Base-by-base conservation (phyloP, 1,140 invertebrate genomes). In the Pogonomyrmex californicus region DNA sequence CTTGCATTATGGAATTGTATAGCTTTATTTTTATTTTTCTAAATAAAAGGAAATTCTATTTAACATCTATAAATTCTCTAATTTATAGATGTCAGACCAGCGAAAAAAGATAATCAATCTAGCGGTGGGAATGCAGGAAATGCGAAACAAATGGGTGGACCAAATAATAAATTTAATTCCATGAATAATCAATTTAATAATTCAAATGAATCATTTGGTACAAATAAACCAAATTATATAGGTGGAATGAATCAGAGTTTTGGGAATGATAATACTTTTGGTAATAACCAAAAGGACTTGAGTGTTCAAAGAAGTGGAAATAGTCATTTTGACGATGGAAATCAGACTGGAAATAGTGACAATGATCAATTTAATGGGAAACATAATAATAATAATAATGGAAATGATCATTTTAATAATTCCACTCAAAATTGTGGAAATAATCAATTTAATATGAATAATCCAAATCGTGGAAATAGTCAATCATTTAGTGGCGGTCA, bases 51-150 rank as follows among this genome's bases (percentile, higher is more conserved):
- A 23, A 23, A 23, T 23, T 23, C 23, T 23, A 23, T 23, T 23
- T 23, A 23, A 23, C 23, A 62, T 71, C 90, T 77, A 23, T n/a
- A 81, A 83, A 60, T 73, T 65, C 1, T 65, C 1, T 14, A 71
- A 88, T 87, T 92, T 94, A 51, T 63, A 96, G 96, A 96, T 93
- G 96, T 96, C 6, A 96, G 96, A 90, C 95, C 96, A 90, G 96
- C 96, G 41, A 95, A 95, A 86, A 95, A 95, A 75, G 95, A 95
- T 83, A 91, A 91, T 85, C 93, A 93, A 62, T 85, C 90, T 30
- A 51, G 78, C 49, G 91, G 87, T 58, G 88, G 89, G 73, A 90
- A 90, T 9, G 83, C 85, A 47, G 89, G 92, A 71, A 87, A 58
- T 49, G 79, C 81, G 47, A 91, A 86, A 36, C 86, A 83, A 63